Conservation (phyloP, 2,888 invertebrate genomes). For the Aleiodes testaceus region DNA sequence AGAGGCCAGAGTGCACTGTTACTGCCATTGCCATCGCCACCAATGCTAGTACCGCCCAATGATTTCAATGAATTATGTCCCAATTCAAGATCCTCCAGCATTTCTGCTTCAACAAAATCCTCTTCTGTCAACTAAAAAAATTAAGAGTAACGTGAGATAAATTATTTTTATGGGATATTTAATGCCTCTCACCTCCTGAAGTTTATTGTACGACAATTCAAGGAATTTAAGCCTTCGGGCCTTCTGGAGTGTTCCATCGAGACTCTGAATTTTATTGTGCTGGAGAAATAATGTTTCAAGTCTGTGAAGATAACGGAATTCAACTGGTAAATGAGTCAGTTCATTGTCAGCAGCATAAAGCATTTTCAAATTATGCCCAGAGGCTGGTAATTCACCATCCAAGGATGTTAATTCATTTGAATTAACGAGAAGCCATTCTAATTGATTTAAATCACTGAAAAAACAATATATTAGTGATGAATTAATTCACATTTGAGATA, state of each 20-base stretch:
- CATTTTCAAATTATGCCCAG: constrained; percentile 79
- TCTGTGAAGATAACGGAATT: constrained; percentile 80
- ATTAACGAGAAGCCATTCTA: constrained; percentile 87
- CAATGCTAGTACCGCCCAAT: constrained; percentile 69
- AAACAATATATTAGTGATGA: constrained; percentile 9
- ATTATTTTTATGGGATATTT: not conserved
- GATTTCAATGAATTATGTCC: constrained; percentile 83
- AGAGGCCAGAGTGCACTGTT: constrained; percentile 84
- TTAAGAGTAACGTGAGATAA: not conserved
- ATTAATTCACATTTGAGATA: not conserved
- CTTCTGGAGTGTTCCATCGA: constrained; percentile 83
- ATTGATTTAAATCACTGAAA: constrained; percentile 78
- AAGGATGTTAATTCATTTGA: constrained; percentile 83
- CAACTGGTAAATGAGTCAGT: constrained; percentile 81
- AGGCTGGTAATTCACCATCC: constrained; percentile 84
- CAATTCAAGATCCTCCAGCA: constrained; percentile 81
- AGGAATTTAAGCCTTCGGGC: constrained; percentile 80
- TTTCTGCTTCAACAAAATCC: constrained; percentile 83
- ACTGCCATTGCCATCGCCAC: constrained; percentile 59
- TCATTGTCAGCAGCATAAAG: constrained; percentile 85
- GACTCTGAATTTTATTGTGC: constrained; percentile 80
- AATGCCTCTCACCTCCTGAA: constrained; percentile 78
- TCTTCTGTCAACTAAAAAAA: constrained; percentile 79
- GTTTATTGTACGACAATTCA: constrained; percentile 82
- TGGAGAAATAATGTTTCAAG: constrained; percentile 83